Conservation (phyloP, 2,113 vertebrate species). For the Pedionomus torquatus region DNA sequence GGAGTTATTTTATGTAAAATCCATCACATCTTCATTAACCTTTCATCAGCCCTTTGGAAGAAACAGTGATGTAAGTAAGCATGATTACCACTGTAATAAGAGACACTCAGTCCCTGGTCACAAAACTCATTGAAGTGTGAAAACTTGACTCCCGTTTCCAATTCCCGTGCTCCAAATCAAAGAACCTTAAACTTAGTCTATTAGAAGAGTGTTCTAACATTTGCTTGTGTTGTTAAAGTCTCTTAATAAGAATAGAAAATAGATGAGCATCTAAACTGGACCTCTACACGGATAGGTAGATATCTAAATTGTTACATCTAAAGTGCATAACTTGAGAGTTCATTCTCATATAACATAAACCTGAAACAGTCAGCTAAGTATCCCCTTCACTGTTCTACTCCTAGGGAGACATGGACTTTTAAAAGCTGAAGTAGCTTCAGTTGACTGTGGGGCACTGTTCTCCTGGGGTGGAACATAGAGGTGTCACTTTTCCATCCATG, state of each 20-base stretch:
- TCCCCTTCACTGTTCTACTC: not conserved
- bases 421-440: not conserved
- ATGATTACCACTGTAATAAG: not conserved
- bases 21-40: not conserved
- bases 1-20: not conserved
- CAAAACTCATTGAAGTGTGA: no score
- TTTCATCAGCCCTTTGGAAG: not conserved
- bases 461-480: not conserved
- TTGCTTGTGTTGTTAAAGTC: not conserved
- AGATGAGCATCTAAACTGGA: not conserved
- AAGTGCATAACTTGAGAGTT: not conserved
- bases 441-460: not conserved
- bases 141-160: no score
- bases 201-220: not conserved
- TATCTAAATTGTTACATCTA: not conserved
- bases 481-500: not conserved
- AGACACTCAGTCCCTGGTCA: not conserved
- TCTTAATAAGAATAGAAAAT: not conserved
- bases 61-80: not conserved
- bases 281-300: not conserved
- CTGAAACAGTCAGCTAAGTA: not conserved
- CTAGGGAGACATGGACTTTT: not conserved
- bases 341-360: not conserved
- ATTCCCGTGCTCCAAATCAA: not conserved
- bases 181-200: not conserved